Percentiles rank a stretch among this genome's conserved stretches.
phyloP scores from a whole-genome alignment of 2,888 invertebrate species.

The Eupithecia exiguata region DNA sequence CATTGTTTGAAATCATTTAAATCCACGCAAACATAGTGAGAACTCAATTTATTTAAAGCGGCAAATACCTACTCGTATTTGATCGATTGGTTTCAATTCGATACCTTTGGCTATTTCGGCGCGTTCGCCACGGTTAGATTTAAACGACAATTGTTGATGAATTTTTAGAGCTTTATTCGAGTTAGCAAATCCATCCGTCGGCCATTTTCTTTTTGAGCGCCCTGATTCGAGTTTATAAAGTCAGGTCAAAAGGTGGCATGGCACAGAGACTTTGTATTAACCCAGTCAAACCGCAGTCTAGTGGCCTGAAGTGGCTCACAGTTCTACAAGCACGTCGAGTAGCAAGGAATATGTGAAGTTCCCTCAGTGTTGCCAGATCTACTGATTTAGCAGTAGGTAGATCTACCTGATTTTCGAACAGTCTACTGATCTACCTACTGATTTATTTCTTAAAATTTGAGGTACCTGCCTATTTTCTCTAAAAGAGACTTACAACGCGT shows the following conservation, averaged over 20 bases:
- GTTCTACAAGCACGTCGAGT: conserved; percentile 13
- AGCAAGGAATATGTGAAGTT: conserved; percentile 4
- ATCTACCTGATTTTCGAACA: too few relatives aligned
- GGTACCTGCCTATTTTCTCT: too few relatives aligned
- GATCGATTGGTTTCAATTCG: neutral
- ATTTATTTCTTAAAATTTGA: too few relatives aligned
- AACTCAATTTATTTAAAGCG: neutral
- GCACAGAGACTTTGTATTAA: neutral
- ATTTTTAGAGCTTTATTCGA: neutral
- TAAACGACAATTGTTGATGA: too few relatives aligned
- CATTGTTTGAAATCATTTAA: neutral
- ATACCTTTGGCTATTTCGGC: neutral
- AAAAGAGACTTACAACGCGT: too few relatives aligned
- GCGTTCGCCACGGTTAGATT: neutral
- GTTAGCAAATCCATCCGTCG: neutral
- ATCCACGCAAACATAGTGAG: neutral
- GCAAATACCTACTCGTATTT: neutral
- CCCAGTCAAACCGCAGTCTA: neutral
- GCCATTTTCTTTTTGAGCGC: neutral
- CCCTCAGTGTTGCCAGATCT: neutral
- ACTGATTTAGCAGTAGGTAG: too few relatives aligned
- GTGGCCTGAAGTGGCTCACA: conserved; percentile 17
- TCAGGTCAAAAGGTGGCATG: neutral
- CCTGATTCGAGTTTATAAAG: neutral
- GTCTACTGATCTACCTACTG: too few relatives aligned